Percentiles rank a stretch among this genome's conserved stretches.
Evolutionary conservation across 2,888 invertebrate genomes (phyloP).

Genomic region (Agriotes lineatus): DNA sequence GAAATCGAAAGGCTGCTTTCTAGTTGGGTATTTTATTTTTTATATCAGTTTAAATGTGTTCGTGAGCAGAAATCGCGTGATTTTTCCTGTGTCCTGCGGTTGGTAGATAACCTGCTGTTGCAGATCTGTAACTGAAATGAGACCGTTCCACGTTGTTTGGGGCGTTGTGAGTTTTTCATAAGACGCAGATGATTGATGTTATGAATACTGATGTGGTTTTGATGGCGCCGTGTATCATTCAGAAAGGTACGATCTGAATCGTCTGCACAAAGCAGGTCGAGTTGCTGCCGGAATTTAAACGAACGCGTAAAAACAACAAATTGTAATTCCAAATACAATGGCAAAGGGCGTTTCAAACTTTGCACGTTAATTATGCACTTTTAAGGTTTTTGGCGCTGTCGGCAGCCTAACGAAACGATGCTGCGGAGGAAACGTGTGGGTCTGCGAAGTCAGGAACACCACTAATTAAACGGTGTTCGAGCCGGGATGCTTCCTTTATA

Average conservation of each 20-base stretch:
- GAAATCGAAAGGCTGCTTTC: too few relatives aligned
- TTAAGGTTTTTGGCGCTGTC: constrained; percentile 9
- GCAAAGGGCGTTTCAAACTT: constrained; percentile 2
- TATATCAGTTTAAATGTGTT: background rate
- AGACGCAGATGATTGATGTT: constrained; percentile 55
- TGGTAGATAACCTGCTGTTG: constrained; percentile 19
- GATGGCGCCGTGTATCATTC: constrained; percentile 48
- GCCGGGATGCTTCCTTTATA: constrained; percentile 14
- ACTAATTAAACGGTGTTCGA: constrained; percentile 17
- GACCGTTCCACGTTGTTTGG: constrained; percentile 43
- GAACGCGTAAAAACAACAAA: background rate
- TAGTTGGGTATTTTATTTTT: background rate
- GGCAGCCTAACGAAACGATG: constrained; percentile 5
- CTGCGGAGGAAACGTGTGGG: constrained; percentile 22
- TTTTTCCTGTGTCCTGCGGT: background rate
- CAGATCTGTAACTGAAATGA: constrained; percentile 23
- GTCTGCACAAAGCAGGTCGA: background rate
- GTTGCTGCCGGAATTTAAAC: constrained; percentile 3
- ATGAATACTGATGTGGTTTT: constrained; percentile 53
- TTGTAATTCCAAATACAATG: background rate
- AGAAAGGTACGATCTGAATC: constrained; percentile 38
- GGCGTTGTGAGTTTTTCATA: constrained; percentile 54
- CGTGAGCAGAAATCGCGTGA: background rate
- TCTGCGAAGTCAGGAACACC: constrained; percentile 12
- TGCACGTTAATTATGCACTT: constrained; percentile 17